Evolutionary conservation across 2,797 vertebrate species (phyloP).

Genomic region (Salarias fasciatus): DNA sequence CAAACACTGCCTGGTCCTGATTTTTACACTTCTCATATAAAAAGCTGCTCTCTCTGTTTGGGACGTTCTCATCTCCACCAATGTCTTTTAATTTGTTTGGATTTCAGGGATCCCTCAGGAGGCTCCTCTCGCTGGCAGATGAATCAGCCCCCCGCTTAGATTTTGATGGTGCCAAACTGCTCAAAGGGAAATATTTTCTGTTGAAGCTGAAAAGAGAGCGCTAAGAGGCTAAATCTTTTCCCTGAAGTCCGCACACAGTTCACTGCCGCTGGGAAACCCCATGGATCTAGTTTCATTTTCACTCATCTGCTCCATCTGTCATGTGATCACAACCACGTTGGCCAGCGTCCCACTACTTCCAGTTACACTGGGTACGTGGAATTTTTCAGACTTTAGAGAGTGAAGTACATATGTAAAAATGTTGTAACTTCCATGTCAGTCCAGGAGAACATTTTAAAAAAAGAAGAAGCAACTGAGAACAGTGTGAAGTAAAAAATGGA

Average conservation of each 20-base stretch:
- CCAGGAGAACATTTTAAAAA: no score
- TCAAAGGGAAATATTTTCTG: constrained; percentile 42
- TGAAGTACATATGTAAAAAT: no score
- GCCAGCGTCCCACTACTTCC: constrained; percentile 7
- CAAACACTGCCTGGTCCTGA: constrained; percentile 33
- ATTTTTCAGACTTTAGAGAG: background rate
- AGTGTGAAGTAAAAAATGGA: no score
- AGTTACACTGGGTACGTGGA: constrained; percentile 18
- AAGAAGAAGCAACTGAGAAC: no score
- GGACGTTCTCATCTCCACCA: constrained; percentile 47
- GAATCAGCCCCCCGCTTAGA: constrained; percentile 30
- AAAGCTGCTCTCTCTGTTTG: constrained; percentile 49
- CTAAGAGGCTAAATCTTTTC: constrained; percentile 33
- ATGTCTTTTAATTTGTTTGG: constrained; percentile 71
- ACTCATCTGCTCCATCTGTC: constrained; percentile 22
- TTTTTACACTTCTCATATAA: constrained; percentile 56
- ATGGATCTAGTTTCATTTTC: constrained; percentile 57
- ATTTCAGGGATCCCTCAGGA: constrained; percentile 59
- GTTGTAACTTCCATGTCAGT: no score
- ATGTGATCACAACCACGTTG: constrained; percentile 29
- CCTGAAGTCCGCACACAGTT: constrained; percentile 21
- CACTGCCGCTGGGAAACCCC: constrained; percentile 49
- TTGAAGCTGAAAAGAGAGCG: constrained; percentile 22
- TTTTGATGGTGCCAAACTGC: constrained; percentile 47
- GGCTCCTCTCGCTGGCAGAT: constrained; percentile 62